These are phyloP conservation scores for Onchidella celtica DNA, from an alignment of 2,888 invertebrate species.

Conservation along the genomic window DNA sequence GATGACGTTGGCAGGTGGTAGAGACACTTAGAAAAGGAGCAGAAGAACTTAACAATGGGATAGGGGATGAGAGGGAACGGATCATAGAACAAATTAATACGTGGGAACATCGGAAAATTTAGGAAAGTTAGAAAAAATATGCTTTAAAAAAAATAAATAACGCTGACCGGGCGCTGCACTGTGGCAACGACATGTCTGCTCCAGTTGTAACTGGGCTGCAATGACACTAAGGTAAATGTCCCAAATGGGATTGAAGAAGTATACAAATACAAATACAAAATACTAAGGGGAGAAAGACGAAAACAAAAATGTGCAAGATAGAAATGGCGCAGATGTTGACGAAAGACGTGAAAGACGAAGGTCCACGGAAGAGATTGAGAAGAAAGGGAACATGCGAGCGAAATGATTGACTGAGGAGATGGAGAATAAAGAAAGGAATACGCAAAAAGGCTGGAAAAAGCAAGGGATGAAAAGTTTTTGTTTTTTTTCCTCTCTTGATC, in stretches of 20 bases:
- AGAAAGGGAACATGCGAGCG: neutral
- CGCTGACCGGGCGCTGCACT: neutral
- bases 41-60: neutral
- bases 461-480: too few relatives aligned
- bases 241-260: too few relatives aligned
- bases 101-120: neutral
- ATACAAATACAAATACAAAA: neutral
- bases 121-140: neutral
- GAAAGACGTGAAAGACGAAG: neutral
- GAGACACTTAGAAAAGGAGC: too few relatives aligned
- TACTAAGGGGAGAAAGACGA: too few relatives aligned
- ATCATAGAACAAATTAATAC: neutral
- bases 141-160: neutral
- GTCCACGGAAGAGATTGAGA: neutral
- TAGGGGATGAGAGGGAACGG: neutral
- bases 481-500: too few relatives aligned
- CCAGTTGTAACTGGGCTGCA: too few relatives aligned
- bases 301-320: too few relatives aligned
- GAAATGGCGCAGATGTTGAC: neutral
- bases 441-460: too few relatives aligned
- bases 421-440: neutral
- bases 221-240: too few relatives aligned
- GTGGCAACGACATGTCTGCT: too few relatives aligned
- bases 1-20: too few relatives aligned
- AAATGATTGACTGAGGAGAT: too few relatives aligned